Conservation (phyloP, 1,140 invertebrate species). For the Dysdera silvatica region DNA sequence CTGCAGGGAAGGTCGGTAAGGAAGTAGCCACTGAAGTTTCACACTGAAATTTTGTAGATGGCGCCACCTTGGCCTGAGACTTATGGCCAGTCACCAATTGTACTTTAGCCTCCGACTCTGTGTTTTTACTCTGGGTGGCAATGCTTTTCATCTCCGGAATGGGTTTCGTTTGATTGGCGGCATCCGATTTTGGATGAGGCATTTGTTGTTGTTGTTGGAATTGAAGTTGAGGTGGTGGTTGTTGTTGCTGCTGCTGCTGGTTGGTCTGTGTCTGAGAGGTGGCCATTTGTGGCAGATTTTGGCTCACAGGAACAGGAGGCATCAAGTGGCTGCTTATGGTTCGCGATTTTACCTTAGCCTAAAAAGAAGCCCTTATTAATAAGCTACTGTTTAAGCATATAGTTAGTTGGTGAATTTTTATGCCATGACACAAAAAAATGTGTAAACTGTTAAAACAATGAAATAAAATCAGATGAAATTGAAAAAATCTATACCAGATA, state of each 20-base stretch:
- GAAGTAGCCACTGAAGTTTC: background rate
- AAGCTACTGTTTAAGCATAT: too few relatives aligned
- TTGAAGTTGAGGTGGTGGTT: background rate
- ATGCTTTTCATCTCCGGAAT: slow-evolving; percentile 12
- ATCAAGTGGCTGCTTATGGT: background rate
- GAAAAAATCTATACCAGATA: too few relatives aligned
- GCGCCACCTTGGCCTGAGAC: slow-evolving; percentile 1
- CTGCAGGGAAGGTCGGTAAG: background rate
- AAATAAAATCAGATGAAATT: too few relatives aligned
- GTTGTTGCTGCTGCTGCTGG: slow-evolving; percentile 6
- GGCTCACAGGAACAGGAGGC: background rate
- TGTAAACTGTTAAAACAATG: too few relatives aligned
- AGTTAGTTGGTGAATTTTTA: too few relatives aligned
- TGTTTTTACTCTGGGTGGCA: slow-evolving; percentile 6
- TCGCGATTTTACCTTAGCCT: too few relatives aligned
- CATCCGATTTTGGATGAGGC: slow-evolving; percentile 54
- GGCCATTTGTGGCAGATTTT: slow-evolving; percentile 41
- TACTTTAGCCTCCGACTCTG: slow-evolving; percentile 41
- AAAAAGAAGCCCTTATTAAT: too few relatives aligned
- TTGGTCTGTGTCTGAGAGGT: slow-evolving; percentile 15
- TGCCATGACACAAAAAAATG: too few relatives aligned
- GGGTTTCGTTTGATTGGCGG: slow-evolving; percentile 53
- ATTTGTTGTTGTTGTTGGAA: background rate
- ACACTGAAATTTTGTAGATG: slow-evolving; percentile 2
- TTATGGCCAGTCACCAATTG: slow-evolving; percentile 28